Conservation (phyloP, 2,888 invertebrate species). For the Drosophila sordidula region DNA sequence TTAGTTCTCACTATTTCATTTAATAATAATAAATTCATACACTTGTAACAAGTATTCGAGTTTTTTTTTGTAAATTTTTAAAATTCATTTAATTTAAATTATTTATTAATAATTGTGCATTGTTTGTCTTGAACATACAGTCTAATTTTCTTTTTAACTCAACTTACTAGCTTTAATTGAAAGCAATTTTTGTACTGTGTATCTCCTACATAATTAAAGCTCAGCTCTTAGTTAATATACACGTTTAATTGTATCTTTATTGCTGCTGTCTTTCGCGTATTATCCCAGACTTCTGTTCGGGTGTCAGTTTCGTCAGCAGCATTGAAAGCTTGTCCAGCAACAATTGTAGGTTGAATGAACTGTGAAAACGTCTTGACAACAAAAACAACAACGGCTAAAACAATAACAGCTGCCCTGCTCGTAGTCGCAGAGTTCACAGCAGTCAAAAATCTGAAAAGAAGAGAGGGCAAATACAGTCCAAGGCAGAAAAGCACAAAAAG, state of each 20-base stretch:
- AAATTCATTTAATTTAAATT: too few relatives aligned
- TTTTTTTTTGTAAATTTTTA: too few relatives aligned
- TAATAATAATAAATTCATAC: too few relatives aligned
- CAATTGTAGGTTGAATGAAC: slow-evolving; percentile 68
- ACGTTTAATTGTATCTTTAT: slow-evolving; percentile 6
- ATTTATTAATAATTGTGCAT: too few relatives aligned
- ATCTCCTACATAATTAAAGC: slow-evolving; percentile 1
- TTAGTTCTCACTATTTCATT: too few relatives aligned
- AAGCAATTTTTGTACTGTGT: not conserved
- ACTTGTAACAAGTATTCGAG: too few relatives aligned
- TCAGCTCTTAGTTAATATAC: not conserved
- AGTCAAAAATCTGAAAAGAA: slow-evolving; percentile 15
- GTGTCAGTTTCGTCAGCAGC: slow-evolving; percentile 38
- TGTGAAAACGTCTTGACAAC: slow-evolving; percentile 20
- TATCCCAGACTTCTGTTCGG: slow-evolving; percentile 7
- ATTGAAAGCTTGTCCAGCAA: slow-evolving; percentile 31
- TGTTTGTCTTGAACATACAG: too few relatives aligned
- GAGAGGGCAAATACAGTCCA: slow-evolving; percentile 18
- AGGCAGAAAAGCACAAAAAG: slow-evolving; percentile 9
- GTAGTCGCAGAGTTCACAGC: slow-evolving; percentile 49
- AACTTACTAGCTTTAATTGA: too few relatives aligned
- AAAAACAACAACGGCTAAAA: slow-evolving; percentile 19
- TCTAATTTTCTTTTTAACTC: too few relatives aligned
- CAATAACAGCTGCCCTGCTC: slow-evolving; percentile 39
- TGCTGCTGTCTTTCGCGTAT: not conserved